Evolutionary conservation across 2,113 vertebrate species (phyloP).

Genomic region (Dendrocopos noguchii): DNA sequence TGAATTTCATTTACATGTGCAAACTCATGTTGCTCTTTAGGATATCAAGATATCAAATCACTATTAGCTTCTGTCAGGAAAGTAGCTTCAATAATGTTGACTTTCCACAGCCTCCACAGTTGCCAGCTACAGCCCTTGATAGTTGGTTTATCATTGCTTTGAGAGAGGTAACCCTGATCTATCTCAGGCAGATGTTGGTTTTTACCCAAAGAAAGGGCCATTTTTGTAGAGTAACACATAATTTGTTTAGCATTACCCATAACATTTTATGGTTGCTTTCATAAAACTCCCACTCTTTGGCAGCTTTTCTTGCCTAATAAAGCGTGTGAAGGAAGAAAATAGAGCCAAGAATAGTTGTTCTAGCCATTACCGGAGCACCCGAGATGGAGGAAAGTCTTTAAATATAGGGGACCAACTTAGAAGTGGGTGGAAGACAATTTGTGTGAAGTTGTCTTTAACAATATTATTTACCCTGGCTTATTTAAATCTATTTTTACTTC

Average conservation of each 20-base stretch:
- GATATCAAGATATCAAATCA: background rate
- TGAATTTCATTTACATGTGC: too few relatives aligned
- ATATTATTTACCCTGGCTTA: slow-evolving; percentile 24
- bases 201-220: slow-evolving; percentile 2
- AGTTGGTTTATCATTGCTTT: slow-evolving; percentile 11
- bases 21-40: background rate
- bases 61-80: background rate
- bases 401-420: background rate
- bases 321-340: slow-evolving; percentile 18
- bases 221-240: slow-evolving; percentile 39
- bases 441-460: background rate
- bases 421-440: slow-evolving; percentile 26
- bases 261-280: slow-evolving; percentile 56
- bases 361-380: background rate
- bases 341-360: slow-evolving; percentile 23
- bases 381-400: background rate
- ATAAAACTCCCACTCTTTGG: slow-evolving; percentile 60
- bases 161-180: slow-evolving; percentile 7
- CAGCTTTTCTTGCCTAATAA: slow-evolving; percentile 42
- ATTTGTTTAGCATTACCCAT: slow-evolving; percentile 59
- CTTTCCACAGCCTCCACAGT: background rate
- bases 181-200: slow-evolving; percentile 13
- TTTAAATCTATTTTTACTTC: slow-evolving; percentile 32
- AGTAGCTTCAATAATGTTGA: background rate
- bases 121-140: background rate